These are phyloP conservation scores for Naja naja DNA, from an alignment of 2,113 vertebrate genomes.

Conservation along the genomic window DNA sequence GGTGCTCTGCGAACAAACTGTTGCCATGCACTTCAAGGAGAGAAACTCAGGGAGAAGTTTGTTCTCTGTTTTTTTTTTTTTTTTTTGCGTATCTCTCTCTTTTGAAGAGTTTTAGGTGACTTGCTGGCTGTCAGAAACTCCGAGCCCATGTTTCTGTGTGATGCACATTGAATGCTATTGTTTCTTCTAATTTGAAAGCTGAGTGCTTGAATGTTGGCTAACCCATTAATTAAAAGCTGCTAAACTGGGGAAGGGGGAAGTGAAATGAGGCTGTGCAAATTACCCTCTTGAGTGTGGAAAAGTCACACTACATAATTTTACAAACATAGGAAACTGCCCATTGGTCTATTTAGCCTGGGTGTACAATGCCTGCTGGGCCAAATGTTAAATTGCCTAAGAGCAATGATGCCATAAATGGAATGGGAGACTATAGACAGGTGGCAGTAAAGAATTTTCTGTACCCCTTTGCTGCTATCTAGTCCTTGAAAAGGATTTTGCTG, in stretches of 20 bases:
- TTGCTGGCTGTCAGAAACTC: neutral
- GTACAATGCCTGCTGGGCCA: neutral
- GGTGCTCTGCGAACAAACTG: neutral
- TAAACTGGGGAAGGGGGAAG: conserved; percentile 47
- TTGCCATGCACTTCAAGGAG: neutral
- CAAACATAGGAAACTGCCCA: neutral
- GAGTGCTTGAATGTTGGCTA: neutral
- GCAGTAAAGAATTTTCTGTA: neutral
- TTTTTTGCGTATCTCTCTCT: neutral
- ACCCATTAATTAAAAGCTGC: conserved; percentile 20
- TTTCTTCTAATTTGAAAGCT: conserved; percentile 17
- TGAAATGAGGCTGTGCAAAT: conserved; percentile 41
- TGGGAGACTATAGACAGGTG: neutral
- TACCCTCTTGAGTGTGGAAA: conserved; percentile 35
- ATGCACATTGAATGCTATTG: conserved; percentile 24
- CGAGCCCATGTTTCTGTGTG: neutral
- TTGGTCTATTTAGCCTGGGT: neutral
- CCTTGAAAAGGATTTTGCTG: neutral
- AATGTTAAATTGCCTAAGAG: neutral
- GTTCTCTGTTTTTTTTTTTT: no score
- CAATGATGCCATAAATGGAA: neutral
- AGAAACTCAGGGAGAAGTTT: neutral
- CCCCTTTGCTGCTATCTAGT: neutral
- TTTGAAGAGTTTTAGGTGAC: neutral
- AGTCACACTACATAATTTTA: conserved; percentile 1